A percentile compares a stretch with the other conserved stretches of the same genome.
Conservation (phyloP, 2,888 invertebrate species). For the Diplazon laetatorius region DNA sequence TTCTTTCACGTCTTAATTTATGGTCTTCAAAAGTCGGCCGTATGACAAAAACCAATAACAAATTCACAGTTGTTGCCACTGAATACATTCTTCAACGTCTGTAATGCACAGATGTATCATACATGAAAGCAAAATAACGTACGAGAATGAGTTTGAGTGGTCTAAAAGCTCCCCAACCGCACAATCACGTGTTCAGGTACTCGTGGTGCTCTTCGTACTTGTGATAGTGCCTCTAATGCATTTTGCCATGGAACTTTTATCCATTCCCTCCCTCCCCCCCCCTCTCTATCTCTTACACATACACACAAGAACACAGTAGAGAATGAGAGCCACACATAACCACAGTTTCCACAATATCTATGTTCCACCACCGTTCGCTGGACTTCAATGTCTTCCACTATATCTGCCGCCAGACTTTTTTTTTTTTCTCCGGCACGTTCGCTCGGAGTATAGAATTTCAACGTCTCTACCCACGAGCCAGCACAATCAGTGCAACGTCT, state of each 20-base stretch:
- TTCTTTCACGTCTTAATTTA: too few species aligned
- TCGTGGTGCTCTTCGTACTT: slow-evolving; percentile 12
- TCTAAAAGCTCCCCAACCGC: slow-evolving; percentile 7
- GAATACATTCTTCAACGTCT: neutral
- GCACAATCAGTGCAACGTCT: slow-evolving; percentile 16
- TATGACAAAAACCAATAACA: neutral
- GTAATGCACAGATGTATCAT: slow-evolving; percentile 2
- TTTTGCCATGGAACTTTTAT: slow-evolving; percentile 23
- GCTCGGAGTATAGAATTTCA: slow-evolving; percentile 45
- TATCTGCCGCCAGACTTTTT: slow-evolving; percentile 11
- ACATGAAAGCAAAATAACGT: neutral
- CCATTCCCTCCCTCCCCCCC: neutral
- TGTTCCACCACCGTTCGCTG: slow-evolving; percentile 12
- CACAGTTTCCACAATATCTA: slow-evolving; percentile 17
- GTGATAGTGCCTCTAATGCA: slow-evolving; percentile 33
- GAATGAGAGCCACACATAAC: too few species aligned
- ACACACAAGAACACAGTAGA: too few species aligned
- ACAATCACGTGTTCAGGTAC: slow-evolving; percentile 1
- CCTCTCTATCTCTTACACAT: neutral
- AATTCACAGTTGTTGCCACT: neutral
- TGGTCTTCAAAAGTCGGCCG: too few species aligned
- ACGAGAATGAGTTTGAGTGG: neutral
- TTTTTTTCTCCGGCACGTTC: neutral
- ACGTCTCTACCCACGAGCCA: slow-evolving; percentile 13
- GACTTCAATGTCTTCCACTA: slow-evolving; percentile 26